Evolutionary conservation across 2,113 vertebrate species (phyloP).

Genomic region (Salminus brasiliensis): DNA sequence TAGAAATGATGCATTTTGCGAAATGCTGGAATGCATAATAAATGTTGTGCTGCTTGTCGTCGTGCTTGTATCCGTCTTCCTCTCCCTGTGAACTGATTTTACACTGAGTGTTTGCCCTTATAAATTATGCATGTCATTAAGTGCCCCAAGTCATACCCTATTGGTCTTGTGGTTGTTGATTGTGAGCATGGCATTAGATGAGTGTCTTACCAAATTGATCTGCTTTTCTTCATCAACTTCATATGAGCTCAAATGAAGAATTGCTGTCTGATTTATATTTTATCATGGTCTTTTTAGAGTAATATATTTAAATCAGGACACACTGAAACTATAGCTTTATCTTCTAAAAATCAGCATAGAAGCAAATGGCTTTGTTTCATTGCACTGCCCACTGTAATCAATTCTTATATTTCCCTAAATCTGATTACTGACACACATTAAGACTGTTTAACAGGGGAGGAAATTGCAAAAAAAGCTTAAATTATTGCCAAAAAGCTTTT

Average conservation of each 20-base stretch:
- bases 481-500: slow-evolving; percentile 67
- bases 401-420: slow-evolving; percentile 46
- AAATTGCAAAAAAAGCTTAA: slow-evolving; percentile 65
- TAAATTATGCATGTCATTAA: no score
- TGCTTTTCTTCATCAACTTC: neutral
- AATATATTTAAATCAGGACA: neutral
- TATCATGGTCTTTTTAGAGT: neutral
- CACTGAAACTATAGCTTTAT: neutral
- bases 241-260: neutral
- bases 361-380: slow-evolving; percentile 17
- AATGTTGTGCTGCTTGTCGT: slow-evolving; percentile 15
- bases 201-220: neutral
- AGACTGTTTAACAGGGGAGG: slow-evolving; percentile 58
- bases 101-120: no score
- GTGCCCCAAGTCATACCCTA: neutral
- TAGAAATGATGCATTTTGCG: neutral
- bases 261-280: no score
- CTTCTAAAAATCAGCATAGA: slow-evolving; percentile 15
- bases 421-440: slow-evolving; percentile 48
- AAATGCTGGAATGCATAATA: slow-evolving; percentile 23
- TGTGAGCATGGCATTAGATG: neutral
- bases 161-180: neutral
- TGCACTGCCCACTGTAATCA: slow-evolving; percentile 29
- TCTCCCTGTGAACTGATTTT: neutral
- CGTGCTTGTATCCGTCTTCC: neutral